Conservation (phyloP, 2,113 vertebrate species). For the Elachura formosa region DNA sequence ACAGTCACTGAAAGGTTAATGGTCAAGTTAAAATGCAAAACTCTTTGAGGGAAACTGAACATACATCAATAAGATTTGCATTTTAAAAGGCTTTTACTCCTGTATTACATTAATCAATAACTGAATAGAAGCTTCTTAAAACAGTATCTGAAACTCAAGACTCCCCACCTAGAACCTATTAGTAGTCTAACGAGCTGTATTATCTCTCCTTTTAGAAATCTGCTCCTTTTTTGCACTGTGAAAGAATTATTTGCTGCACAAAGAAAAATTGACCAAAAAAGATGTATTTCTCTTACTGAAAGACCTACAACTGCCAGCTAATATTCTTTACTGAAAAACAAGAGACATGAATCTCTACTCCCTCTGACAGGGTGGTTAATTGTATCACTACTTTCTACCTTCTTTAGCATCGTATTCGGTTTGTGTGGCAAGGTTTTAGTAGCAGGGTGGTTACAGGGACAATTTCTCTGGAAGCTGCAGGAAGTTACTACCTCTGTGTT, state of each 20-base stretch:
- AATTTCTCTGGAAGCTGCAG: background rate
- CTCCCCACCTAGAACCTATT: background rate
- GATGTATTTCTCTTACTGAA: background rate
- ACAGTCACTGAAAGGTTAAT: background rate
- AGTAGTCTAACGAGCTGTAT: background rate
- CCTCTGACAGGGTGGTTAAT: background rate
- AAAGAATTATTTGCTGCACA: background rate
- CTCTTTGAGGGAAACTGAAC: background rate
- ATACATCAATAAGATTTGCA: background rate
- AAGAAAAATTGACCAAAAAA: background rate
- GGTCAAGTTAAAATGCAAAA: background rate
- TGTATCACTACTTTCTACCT: background rate
- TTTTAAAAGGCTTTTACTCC: background rate
- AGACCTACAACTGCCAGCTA: background rate
- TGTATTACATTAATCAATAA: background rate
- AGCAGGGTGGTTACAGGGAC: too few species aligned
- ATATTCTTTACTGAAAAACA: background rate
- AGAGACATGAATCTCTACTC: background rate
- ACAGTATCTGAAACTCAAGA: background rate
- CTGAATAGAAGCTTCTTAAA: background rate
- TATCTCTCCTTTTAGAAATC: background rate
- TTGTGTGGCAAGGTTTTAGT: background rate
- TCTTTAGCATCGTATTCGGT: background rate
- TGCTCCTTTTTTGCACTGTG: rapidly evolving
- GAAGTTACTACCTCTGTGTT: background rate